These are phyloP conservation scores for Lapara coniferarum DNA, from an alignment of 2,888 invertebrate species.

Conservation along the genomic window DNA sequence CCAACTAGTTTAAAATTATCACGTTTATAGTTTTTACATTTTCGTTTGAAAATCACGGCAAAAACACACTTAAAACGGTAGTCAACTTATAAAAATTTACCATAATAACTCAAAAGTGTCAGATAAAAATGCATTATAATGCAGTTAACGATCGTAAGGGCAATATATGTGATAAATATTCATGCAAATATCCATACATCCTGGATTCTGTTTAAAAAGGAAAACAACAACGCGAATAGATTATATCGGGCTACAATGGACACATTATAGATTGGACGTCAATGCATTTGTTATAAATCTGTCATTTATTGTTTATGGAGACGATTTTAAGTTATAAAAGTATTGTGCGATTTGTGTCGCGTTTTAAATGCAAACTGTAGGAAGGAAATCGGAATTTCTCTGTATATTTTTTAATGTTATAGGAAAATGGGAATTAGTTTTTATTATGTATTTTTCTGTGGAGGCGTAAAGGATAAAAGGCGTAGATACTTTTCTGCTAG, in stretches of 20 bases:
- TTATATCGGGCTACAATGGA: slow-evolving; percentile 54
- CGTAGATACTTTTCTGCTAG: no score
- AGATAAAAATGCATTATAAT: slow-evolving; percentile 79
- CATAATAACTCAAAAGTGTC: slow-evolving; percentile 36
- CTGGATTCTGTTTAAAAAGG: slow-evolving; percentile 80
- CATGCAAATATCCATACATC: slow-evolving; percentile 77
- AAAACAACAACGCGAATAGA: slow-evolving; percentile 74
- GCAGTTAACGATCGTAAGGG: slow-evolving; percentile 71
- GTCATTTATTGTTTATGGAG: slow-evolving; percentile 39
- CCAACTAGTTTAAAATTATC: no score
- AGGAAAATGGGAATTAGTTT: no score
- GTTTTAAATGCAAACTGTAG: background rate
- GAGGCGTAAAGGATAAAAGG: no score
- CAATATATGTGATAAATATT: slow-evolving; percentile 76
- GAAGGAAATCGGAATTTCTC: background rate
- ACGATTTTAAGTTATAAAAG: slow-evolving; percentile 29
- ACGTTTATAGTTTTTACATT: no score
- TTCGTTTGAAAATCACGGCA: no score
- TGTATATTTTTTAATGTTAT: background rate
- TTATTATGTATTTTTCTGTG: no score
- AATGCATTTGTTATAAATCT: slow-evolving; percentile 31
- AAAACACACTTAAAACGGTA: no score
- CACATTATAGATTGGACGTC: slow-evolving; percentile 35
- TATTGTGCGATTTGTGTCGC: slow-evolving; percentile 1
- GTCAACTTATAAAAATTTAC: background rate